phyloP scores from a whole-genome alignment of 2,888 invertebrate species.

The Parochlus steinenii region DNA sequence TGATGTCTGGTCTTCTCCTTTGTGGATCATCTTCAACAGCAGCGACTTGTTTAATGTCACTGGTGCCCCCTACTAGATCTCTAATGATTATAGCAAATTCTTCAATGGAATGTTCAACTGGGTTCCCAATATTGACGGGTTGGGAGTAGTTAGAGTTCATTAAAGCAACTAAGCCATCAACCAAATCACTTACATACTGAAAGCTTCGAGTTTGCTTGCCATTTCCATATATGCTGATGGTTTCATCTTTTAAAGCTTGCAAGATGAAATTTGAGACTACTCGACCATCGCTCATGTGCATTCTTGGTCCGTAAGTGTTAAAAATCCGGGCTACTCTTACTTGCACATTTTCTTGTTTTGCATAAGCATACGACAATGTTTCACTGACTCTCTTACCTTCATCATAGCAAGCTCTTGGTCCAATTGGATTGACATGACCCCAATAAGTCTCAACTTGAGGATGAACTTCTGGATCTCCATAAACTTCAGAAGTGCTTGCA shows the following conservation, averaged over 20 bases:
- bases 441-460: conserved; percentile 97
- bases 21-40: conserved; percentile 95
- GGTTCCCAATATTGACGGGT: conserved; percentile 95
- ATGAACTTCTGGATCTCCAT: conserved; percentile 96
- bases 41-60: conserved; percentile 63
- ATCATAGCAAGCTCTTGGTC: conserved; percentile 93
- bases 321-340: conserved; percentile 96
- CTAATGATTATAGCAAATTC: conserved; percentile 79
- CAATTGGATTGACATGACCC: conserved; percentile 98
- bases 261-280: conserved; percentile 98
- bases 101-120: conserved; percentile 91
- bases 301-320: conserved; percentile 96
- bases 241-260: conserved; percentile 86
- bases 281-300: conserved; percentile 97
- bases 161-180: conserved; percentile 79
- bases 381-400: conserved; percentile 99
- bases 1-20: conserved; percentile 83
- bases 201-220: conserved; percentile 90
- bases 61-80: conserved; percentile 68
- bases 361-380: conserved; percentile 89
- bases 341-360: conserved; percentile 88
- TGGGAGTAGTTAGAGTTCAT: conserved; percentile 89
- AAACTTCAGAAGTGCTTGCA: conserved; percentile 97
- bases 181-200: conserved; percentile 94
- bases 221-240: conserved; percentile 53